A percentile compares a stretch with the other conserved stretches of the same genome.
Evolutionary conservation across 2,888 invertebrate species (phyloP).

Genomic region (Lithodes maja): DNA sequence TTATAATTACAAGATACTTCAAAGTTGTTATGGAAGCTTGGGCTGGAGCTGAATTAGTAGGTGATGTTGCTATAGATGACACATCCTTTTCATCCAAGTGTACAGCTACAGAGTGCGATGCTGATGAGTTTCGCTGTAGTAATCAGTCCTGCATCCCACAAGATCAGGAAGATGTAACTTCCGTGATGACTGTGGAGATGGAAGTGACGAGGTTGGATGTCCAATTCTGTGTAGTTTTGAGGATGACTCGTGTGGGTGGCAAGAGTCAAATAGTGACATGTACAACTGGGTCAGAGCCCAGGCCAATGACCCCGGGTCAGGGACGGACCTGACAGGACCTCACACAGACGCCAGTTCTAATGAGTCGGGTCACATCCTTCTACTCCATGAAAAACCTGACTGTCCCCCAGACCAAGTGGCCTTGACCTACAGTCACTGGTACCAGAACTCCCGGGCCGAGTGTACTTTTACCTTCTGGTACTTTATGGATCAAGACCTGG

Average conservation of each 20-base stretch:
- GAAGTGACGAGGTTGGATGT: constrained; percentile 45
- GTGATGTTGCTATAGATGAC: constrained; percentile 58
- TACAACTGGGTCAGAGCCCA: constrained; percentile 47
- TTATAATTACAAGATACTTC: constrained; percentile 47
- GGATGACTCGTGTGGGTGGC: constrained; percentile 52
- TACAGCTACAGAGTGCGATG: constrained; percentile 35
- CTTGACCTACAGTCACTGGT: constrained; percentile 36
- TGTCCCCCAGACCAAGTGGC: constrained; percentile 24
- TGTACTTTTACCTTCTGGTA: constrained; percentile 48
- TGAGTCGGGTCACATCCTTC: constrained; percentile 40
- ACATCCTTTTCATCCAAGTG: constrained; percentile 46
- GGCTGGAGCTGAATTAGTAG: constrained; percentile 20
- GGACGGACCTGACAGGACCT: constrained; percentile 47
- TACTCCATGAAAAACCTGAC: constrained; percentile 23
- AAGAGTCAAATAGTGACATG: constrained; percentile 20
- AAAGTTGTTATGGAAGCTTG: constrained; percentile 44
- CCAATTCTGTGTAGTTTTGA: constrained; percentile 52
- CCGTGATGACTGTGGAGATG: constrained; percentile 40
- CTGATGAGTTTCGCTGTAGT: constrained; percentile 40
- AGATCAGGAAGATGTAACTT: constrained; percentile 53
- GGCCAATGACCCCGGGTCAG: constrained; percentile 48
- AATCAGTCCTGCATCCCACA: constrained; percentile 33
- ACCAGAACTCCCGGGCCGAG: constrained; percentile 48
- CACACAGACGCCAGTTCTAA: constrained; percentile 22
- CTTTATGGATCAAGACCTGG: constrained; percentile 31